A percentile compares a stretch with the other conserved stretches of the same genome.
Conservation (phyloP, 53 echinoderm and acorn worm genomes). For the Actinopyga echinites region DNA sequence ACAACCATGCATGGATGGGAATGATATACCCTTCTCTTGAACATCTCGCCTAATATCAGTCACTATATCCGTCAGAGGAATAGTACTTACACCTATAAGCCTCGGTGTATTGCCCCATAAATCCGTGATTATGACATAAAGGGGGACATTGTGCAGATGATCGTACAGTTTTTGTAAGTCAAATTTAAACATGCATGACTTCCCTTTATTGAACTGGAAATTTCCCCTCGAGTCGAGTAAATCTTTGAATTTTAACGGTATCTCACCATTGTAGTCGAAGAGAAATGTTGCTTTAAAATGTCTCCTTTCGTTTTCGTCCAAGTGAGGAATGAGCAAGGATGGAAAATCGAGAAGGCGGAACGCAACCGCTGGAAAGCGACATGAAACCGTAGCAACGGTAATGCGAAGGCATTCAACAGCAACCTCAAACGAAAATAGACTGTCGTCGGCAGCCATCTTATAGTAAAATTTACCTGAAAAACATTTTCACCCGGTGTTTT, state of each 20-base stretch:
- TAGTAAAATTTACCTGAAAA: no score
- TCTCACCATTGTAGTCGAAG: neutral
- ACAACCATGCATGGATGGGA: conserved; percentile 80
- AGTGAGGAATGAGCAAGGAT: conserved; percentile 76
- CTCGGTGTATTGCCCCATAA: conserved; percentile 79
- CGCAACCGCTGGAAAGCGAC: conserved; percentile 90
- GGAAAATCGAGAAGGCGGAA: conserved; percentile 92
- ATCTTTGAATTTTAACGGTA: conserved; percentile 70
- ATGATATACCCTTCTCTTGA: conserved; percentile 63
- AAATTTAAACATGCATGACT: conserved; percentile 88
- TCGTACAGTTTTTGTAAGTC: conserved; percentile 59
- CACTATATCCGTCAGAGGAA: conserved; percentile 64
- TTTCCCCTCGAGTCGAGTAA: conserved; percentile 82
- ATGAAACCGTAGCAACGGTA: conserved; percentile 58
- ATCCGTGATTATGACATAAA: conserved; percentile 89
- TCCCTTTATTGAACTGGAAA: conserved; percentile 83
- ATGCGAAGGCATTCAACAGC: conserved; percentile 78
- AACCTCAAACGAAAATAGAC: conserved; percentile 87
- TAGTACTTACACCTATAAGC: conserved; percentile 77
- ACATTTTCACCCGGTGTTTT: no score
- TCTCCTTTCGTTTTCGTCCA: conserved; percentile 57
- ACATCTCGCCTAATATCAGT: conserved; percentile 65
- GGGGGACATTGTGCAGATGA: conserved; percentile 76
- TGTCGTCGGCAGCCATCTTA: conserved; percentile 44
- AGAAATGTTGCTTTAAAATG: conserved; percentile 56